Conservation (phyloP, 1,140 invertebrate species). For the Orussus abietinus region DNA sequence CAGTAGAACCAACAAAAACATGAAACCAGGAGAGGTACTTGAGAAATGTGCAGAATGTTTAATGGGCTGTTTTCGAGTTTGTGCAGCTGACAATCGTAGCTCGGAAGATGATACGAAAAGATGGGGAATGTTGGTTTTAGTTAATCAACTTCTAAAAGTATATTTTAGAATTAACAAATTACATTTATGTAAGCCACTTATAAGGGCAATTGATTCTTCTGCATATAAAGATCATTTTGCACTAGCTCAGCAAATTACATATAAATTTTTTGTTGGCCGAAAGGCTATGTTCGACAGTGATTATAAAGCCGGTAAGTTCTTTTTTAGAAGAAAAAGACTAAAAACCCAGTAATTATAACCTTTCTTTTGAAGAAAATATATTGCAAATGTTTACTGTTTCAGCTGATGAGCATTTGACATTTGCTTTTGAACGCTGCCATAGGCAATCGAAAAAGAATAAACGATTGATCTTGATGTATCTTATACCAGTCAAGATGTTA, state of each 20-base stretch:
- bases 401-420: conserved; percentile 90
- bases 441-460: conserved; percentile 83
- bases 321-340: conserved; percentile 6
- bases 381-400: conserved; percentile 30
- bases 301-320: conserved; percentile 69
- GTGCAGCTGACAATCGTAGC: conserved; percentile 83
- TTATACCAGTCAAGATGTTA: conserved; percentile 97
- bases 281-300: conserved; percentile 99
- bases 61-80: conserved; percentile 92
- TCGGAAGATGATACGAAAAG: conserved; percentile 88
- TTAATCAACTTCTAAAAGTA: conserved; percentile 97
- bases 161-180: conserved; percentile 97
- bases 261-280: conserved; percentile 93
- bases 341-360: conserved; percentile 1
- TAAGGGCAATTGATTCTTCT: conserved; percentile 91
- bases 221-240: conserved; percentile 85
- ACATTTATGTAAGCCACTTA: conserved; percentile 94
- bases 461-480: conserved; percentile 88
- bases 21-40: conserved; percentile 71
- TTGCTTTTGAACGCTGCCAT: conserved; percentile 90
- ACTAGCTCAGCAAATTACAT: conserved; percentile 85
- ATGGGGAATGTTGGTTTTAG: conserved; percentile 91
- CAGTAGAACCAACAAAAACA: conserved; percentile 43
- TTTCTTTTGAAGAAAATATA: conserved; percentile 3
- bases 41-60: conserved; percentile 93